phyloP scores from a whole-genome alignment of 2,888 invertebrate genomes.

The Morinoia aosen region DNA sequence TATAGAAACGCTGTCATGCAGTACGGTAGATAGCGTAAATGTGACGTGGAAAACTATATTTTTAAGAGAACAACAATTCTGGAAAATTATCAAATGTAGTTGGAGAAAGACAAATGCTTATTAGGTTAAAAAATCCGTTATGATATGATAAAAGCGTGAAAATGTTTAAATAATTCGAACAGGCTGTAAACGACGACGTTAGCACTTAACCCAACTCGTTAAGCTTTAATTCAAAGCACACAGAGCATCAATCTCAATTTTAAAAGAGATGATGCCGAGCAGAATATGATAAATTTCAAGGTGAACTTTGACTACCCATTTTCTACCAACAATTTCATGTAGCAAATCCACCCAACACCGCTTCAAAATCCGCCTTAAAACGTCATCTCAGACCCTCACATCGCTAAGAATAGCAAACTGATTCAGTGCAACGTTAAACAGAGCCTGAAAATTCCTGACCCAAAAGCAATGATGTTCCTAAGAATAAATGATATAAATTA shows the following conservation, averaged over 20 bases:
- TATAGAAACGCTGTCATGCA: too few species aligned
- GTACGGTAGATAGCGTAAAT: too few species aligned
- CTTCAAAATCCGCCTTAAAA: background rate
- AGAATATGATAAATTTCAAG: background rate
- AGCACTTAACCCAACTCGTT: too few species aligned
- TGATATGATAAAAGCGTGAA: too few species aligned
- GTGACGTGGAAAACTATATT: too few species aligned
- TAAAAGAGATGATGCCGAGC: background rate
- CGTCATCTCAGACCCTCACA: background rate
- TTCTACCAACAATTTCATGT: background rate
- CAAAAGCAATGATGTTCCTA: background rate
- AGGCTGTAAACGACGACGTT: too few species aligned
- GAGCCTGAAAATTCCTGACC: background rate
- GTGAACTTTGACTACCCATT: background rate
- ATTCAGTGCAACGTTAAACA: background rate
- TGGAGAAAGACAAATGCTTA: too few species aligned
- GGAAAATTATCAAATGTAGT: too few species aligned
- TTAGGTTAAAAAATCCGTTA: too few species aligned
- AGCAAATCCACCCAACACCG: background rate
- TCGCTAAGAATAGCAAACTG: background rate
- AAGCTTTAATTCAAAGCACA: too few species aligned
- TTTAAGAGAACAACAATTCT: too few species aligned
- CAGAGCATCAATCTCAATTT: background rate
- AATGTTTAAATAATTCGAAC: too few species aligned
- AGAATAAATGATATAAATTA: slow-evolving; percentile 50